Evolutionary conservation across 2,888 invertebrate species (phyloP).

Genomic region (Leptogaster cylindrica): DNA sequence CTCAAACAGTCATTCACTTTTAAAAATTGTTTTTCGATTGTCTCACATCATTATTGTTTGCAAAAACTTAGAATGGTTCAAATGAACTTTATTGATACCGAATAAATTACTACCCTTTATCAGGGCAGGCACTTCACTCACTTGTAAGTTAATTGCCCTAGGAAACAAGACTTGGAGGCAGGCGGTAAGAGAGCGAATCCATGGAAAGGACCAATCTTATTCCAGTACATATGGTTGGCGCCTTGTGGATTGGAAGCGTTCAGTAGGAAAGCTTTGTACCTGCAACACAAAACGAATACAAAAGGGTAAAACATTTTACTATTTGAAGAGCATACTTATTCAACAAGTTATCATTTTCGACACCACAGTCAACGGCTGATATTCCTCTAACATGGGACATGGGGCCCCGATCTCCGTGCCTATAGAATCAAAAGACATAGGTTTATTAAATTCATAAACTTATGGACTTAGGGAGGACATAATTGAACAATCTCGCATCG

Average conservation of each 20-base stretch:
- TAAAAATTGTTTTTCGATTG: too few species aligned
- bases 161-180: slow-evolving; percentile 72
- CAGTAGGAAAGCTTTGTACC: slow-evolving; percentile 59
- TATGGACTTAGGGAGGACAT: too few species aligned
- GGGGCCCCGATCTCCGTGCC: slow-evolving; percentile 91
- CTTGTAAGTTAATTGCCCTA: slow-evolving; percentile 81
- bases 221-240: slow-evolving; percentile 72
- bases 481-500: too few species aligned
- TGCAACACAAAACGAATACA: slow-evolving; percentile 41
- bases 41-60: too few species aligned
- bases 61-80: too few species aligned
- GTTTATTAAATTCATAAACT: too few species aligned
- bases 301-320: slow-evolving; percentile 22
- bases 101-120: too few species aligned
- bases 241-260: slow-evolving; percentile 57
- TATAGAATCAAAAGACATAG: too few species aligned
- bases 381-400: slow-evolving; percentile 82
- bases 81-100: too few species aligned
- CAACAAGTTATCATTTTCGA: slow-evolving; percentile 59
- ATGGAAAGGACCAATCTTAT: slow-evolving; percentile 81
- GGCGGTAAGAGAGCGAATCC: slow-evolving; percentile 80
- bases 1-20: too few species aligned
- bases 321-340: slow-evolving; percentile 54
- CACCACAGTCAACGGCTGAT: slow-evolving; percentile 78
- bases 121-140: slow-evolving; percentile 52